Conservation (phyloP, 2,888 invertebrate species). For the Agrilus biguttatus region DNA sequence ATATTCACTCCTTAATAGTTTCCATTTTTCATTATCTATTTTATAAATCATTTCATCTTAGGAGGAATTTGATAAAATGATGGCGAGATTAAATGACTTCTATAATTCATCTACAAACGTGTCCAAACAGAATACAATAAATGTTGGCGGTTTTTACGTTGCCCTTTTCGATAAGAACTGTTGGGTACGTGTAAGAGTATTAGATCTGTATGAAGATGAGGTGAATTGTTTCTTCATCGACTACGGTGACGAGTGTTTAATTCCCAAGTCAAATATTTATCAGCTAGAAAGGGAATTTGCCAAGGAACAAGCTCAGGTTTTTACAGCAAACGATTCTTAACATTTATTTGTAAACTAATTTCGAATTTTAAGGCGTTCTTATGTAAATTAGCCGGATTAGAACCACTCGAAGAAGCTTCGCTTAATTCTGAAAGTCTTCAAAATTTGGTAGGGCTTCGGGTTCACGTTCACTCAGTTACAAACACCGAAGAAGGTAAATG, state of each 20-base stretch:
- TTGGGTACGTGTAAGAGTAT: constrained; percentile 34
- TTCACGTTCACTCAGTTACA: constrained; percentile 30
- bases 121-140: constrained; percentile 13
- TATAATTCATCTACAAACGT: background rate
- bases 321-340: too few species aligned
- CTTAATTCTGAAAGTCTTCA: constrained; percentile 26
- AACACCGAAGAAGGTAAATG: constrained; percentile 26
- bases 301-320: constrained; percentile 51
- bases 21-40: background rate
- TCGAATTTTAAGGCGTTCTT: constrained; percentile 42
- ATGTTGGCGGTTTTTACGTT: constrained; percentile 30
- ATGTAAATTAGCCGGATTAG: constrained; percentile 53
- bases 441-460: constrained; percentile 34
- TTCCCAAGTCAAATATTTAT: constrained; percentile 39
- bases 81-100: constrained; percentile 1
- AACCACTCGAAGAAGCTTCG: constrained; percentile 38
- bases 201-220: constrained; percentile 16
- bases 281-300: constrained; percentile 49
- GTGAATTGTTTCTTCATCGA: constrained; percentile 55
- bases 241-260: constrained; percentile 52
- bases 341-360: background rate
- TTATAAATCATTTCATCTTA: constrained; percentile 11
- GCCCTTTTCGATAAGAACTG: constrained; percentile 27
- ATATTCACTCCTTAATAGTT: background rate
- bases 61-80: constrained; percentile 27